phyloP scores from a whole-genome alignment of 2,888 invertebrate genomes.

The Lordiphosa andalusiaca region DNA sequence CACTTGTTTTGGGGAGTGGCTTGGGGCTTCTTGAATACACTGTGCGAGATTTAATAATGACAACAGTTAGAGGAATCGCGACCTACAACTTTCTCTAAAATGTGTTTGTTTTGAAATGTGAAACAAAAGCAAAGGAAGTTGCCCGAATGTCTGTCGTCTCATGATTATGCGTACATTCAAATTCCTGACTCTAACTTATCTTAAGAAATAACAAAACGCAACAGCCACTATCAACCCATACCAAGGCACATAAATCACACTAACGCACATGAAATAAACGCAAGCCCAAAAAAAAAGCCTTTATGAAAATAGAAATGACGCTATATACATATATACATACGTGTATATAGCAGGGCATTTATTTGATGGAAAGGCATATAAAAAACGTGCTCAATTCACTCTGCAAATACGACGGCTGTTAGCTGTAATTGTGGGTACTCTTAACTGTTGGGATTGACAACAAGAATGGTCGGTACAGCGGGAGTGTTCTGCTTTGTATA shows the following conservation, averaged over 20 bases:
- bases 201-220: slow-evolving; percentile 17
- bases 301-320: slow-evolving; percentile 72
- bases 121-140: too few species aligned
- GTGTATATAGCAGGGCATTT: slow-evolving; percentile 17
- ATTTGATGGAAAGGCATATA: slow-evolving; percentile 15
- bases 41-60: slow-evolving; percentile 60
- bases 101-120: slow-evolving; percentile 28
- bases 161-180: background rate
- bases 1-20: slow-evolving; percentile 45
- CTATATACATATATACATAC: slow-evolving; percentile 41
- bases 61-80: slow-evolving; percentile 50
- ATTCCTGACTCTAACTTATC: slow-evolving; percentile 7
- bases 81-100: background rate
- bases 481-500: too few species aligned
- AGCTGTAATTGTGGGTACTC: too few species aligned
- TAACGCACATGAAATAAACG: slow-evolving; percentile 21
- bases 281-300: slow-evolving; percentile 49
- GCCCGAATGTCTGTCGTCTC: too few species aligned
- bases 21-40: slow-evolving; percentile 66
- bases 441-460: too few species aligned
- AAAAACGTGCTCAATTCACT: slow-evolving; percentile 19
- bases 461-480: too few species aligned
- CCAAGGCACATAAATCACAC: slow-evolving; percentile 32
- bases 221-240: slow-evolving; percentile 24
- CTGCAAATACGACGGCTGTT: slow-evolving; percentile 21